phyloP scores from a whole-genome alignment of 2,797 vertebrate genomes.

The Allobates femoralis region DNA sequence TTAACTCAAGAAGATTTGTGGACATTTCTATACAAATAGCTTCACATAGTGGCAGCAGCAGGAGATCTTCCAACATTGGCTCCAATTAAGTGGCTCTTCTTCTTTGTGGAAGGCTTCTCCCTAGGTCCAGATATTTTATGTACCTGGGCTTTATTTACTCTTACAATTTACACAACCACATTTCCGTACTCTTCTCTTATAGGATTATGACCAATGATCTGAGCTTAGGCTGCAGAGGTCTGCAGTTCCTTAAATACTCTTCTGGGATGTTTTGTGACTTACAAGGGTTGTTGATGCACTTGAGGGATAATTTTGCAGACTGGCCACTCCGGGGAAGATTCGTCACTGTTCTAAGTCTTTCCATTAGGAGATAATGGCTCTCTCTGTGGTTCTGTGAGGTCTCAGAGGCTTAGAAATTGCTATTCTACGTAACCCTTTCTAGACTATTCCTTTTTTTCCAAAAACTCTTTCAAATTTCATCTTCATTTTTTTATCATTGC shows the following conservation, averaged over 20 bases:
- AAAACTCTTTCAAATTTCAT: background rate
- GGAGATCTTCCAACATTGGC: background rate
- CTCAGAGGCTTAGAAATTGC: background rate
- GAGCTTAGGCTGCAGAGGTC: background rate
- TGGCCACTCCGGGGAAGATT: background rate
- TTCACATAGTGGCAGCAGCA: background rate
- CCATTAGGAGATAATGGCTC: background rate
- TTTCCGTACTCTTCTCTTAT: background rate
- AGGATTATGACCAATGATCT: background rate
- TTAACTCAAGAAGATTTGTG: too few species aligned
- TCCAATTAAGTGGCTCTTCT: background rate
- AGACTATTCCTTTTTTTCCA: background rate
- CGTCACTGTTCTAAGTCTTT: background rate
- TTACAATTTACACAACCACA: background rate
- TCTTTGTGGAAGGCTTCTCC: background rate
- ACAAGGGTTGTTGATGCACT: background rate
- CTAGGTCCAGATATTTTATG: background rate
- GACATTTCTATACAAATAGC: too few species aligned
- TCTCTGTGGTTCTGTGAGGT: background rate
- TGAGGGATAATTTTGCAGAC: background rate
- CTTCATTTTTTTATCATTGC: background rate
- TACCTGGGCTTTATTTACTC: background rate
- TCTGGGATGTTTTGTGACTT: background rate
- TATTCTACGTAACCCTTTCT: background rate
- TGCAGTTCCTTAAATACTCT: background rate